A percentile compares a stretch with the other conserved stretches of the same genome.
Evolutionary conservation across 2,888 invertebrate species (phyloP).

Genomic region (Meteorus cinctellus): DNA sequence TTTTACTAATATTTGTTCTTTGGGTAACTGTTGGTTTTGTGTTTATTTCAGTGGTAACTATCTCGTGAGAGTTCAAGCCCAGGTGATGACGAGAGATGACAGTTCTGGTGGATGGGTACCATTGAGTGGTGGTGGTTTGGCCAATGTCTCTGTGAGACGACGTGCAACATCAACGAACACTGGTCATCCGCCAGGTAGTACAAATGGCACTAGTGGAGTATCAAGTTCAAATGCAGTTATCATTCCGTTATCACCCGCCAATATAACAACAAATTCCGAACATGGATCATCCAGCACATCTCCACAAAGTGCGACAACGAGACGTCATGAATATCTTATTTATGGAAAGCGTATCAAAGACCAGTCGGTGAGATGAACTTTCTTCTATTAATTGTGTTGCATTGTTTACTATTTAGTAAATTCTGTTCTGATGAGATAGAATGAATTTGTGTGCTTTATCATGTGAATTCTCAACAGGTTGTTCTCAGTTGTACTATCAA

Average conservation of each 20-base stretch:
- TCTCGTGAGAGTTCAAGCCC: constrained; percentile 97
- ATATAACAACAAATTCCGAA: constrained; percentile 57
- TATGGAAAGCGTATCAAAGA: constrained; percentile 94
- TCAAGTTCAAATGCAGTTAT: constrained; percentile 46
- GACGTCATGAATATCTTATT: constrained; percentile 92
- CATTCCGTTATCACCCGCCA: constrained; percentile 58
- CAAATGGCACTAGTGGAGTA: constrained; percentile 27
- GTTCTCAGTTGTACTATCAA: constrained; percentile 95
- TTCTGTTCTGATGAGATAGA: not conserved
- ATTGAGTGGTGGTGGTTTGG: constrained; percentile 93
- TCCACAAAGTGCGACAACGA: constrained; percentile 75
- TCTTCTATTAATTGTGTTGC: constrained; percentile 19
- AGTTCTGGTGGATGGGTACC: constrained; percentile 97
- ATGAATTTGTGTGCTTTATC: not conserved
- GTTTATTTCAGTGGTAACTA: constrained; percentile 83
- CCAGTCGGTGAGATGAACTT: constrained; percentile 82
- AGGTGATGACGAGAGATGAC: constrained; percentile 99
- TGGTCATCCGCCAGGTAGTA: constrained; percentile 35
- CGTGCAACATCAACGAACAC: constrained; percentile 75
- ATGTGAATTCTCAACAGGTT: constrained; percentile 77
- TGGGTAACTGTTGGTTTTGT: not conserved
- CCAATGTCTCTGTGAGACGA: constrained; percentile 92
- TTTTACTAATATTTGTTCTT: not conserved
- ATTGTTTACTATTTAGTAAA: not conserved
- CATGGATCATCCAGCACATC: constrained; percentile 67